Conservation (phyloP, 2,888 invertebrate genomes). For the Chalcis sispes region DNA sequence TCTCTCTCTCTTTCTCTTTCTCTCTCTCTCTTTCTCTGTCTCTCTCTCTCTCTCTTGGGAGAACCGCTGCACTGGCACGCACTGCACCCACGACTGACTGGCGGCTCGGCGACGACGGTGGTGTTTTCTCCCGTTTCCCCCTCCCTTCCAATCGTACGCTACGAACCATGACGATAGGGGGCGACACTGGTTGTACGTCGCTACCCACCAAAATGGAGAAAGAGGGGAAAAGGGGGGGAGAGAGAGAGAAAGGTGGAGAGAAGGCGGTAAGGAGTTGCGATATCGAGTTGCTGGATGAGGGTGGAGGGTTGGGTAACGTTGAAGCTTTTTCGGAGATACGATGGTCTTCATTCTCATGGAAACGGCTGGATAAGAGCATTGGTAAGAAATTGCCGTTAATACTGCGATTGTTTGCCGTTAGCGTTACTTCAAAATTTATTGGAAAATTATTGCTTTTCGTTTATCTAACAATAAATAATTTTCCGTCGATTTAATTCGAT, state of each 20-base stretch:
- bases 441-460: no score
- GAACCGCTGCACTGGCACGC: slow-evolving; percentile 72
- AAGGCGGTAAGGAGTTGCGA: neutral
- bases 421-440: no score
- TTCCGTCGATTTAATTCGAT: no score
- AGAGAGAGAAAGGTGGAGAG: neutral
- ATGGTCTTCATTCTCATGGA: no score
- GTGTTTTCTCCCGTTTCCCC: slow-evolving; percentile 13
- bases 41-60: slow-evolving; percentile 63
- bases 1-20: neutral
- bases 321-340: no score
- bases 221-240: neutral
- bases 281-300: neutral
- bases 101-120: neutral
- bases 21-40: neutral
- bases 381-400: no score
- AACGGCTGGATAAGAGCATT: no score
- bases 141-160: neutral
- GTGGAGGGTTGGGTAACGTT: neutral
- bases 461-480: no score
- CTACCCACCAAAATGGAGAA: neutral
- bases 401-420: no score
- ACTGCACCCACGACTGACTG: slow-evolving; percentile 72
- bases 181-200: slow-evolving; percentile 32
- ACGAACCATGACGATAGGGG: slow-evolving; percentile 33